Conservation (phyloP, 2,797 vertebrate species). For the Fringilla coelebs region DNA sequence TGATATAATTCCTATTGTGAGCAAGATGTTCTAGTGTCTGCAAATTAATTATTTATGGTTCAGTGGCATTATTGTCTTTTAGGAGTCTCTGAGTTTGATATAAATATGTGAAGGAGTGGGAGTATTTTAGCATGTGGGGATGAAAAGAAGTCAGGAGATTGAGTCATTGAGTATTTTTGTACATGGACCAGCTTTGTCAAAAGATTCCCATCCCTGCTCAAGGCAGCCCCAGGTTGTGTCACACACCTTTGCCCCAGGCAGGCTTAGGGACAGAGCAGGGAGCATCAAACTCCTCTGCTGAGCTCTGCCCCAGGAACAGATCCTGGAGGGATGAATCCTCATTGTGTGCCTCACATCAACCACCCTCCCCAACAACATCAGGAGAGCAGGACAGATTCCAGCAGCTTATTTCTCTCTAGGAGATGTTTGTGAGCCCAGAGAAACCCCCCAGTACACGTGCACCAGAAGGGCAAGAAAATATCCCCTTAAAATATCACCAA, state of each 20-base stretch:
- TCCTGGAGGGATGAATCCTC: background rate
- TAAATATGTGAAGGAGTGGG: conserved; percentile 38
- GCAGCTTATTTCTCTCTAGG: background rate
- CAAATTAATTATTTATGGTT: conserved; percentile 9
- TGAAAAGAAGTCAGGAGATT: conserved; percentile 18
- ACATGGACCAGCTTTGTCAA: background rate
- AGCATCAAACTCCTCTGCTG: background rate
- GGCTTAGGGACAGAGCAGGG: background rate
- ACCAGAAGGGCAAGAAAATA: background rate
- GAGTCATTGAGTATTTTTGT: conserved; percentile 51
- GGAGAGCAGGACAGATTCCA: background rate
- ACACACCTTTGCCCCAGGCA: background rate
- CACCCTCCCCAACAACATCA: background rate
- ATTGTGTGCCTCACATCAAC: background rate
- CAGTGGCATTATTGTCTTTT: background rate
- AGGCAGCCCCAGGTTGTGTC: rapidly evolving
- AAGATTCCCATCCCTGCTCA: background rate
- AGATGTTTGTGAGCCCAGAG: background rate
- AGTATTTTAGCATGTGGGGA: conserved; percentile 45
- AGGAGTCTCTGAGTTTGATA: conserved; percentile 15
- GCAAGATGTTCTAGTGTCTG: background rate
- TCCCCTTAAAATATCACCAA: background rate
- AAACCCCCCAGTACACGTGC: background rate
- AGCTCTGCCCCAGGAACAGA: background rate
- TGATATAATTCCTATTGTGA: background rate